Evolutionary conservation across 2,113 vertebrate species (phyloP).

Genomic region (Ptyas mucosa): DNA sequence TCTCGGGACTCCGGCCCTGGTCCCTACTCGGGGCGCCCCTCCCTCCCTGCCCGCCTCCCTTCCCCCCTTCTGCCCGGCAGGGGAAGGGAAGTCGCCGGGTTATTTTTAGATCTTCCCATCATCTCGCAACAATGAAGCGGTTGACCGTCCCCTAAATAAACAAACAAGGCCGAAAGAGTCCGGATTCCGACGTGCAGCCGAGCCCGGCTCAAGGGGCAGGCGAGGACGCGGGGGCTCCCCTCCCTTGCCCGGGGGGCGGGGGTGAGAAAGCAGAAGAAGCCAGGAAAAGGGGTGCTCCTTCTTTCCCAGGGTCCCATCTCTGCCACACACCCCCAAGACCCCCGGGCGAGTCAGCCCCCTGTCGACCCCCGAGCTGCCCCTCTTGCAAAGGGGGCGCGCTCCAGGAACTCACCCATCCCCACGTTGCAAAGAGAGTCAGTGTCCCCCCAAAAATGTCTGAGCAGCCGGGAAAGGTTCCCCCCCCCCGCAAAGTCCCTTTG

Average conservation of each 20-base stretch:
- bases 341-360: no score
- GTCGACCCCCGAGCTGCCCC: background rate
- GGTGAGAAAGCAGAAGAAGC: background rate
- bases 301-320: no score
- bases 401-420: no score
- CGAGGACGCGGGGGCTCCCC: no score
- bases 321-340: no score
- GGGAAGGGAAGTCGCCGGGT: background rate
- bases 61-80: background rate
- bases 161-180: conserved; percentile 21
- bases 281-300: background rate
- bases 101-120: conserved; percentile 48
- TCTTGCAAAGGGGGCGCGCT: background rate
- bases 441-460: background rate
- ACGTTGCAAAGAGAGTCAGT: background rate
- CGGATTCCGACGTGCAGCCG: background rate
- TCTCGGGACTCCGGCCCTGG: background rate
- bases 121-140: conserved; percentile 18
- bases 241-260: no score
- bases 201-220: conserved; percentile 5
- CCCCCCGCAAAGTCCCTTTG: background rate
- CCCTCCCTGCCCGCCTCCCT: conserved; percentile 48
- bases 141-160: conserved; percentile 55
- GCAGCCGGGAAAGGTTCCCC: no score
- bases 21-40: background rate